Conservation (phyloP, 2,797 vertebrate species). For the Thalassophryne amazonica region DNA sequence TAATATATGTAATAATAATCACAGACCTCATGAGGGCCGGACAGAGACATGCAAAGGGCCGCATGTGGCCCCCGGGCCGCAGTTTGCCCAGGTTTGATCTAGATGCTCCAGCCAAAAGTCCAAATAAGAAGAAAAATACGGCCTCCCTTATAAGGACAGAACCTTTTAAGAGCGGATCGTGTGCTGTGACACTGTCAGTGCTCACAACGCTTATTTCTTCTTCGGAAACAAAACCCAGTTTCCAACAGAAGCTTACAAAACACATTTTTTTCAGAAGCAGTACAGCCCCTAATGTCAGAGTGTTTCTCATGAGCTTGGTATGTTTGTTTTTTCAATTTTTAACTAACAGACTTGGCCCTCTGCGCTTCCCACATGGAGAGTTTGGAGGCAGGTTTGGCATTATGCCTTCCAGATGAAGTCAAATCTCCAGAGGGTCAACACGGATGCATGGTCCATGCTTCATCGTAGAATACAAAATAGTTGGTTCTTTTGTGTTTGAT, state of each 20-base stretch:
- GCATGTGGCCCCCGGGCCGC: no score
- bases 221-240: conserved; percentile 37
- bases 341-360: conserved; percentile 24
- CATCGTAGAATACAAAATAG: conserved; percentile 11
- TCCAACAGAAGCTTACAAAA: conserved; percentile 31
- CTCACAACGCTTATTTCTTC: conserved; percentile 43
- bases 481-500: no score
- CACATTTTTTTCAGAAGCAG: conserved; percentile 20
- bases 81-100: no score
- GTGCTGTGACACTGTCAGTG: conserved; percentile 55
- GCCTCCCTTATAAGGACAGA: conserved; percentile 90
- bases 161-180: conserved; percentile 64
- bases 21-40: no score
- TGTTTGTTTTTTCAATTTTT: conserved; percentile 30
- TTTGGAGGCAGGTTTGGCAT: conserved; percentile 46
- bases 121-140: conserved; percentile 84
- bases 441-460: conserved; percentile 13
- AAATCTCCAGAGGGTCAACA: conserved; percentile 18
- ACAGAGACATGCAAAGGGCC: no score
- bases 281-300: conserved; percentile 2
- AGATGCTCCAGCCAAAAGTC: conserved; percentile 85
- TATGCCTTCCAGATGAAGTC: conserved; percentile 62
- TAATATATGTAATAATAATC: no score
- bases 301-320: conserved; percentile 38
- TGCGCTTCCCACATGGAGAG: conserved; percentile 12